Percentiles rank a stretch among this genome's conserved stretches.
Evolutionary conservation across 1,140 invertebrate genomes (phyloP).

Genomic region (Kradibia gibbosae): DNA sequence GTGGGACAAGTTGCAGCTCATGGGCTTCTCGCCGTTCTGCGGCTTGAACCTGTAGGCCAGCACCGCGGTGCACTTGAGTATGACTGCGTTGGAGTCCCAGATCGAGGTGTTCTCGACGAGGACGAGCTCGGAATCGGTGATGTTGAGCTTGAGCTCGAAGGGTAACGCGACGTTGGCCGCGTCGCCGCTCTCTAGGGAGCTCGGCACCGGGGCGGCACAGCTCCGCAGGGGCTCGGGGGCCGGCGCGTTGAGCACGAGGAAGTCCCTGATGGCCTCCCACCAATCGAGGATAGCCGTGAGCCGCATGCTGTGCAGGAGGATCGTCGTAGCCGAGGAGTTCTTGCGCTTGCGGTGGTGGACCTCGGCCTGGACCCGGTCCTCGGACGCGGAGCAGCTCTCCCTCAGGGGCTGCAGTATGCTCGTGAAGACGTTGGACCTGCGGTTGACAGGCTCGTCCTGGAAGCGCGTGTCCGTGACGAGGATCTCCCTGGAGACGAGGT

Average conservation of each 20-base stretch:
- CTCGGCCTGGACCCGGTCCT: conserved; percentile 85
- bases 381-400: conserved; percentile 61
- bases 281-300: conserved; percentile 95
- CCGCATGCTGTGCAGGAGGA: conserved; percentile 95
- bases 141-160: conserved; percentile 93
- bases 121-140: conserved; percentile 95
- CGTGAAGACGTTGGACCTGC: conserved; percentile 88
- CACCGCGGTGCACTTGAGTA: conserved; percentile 92
- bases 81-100: conserved; percentile 93
- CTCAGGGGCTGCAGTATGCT: conserved; percentile 88
- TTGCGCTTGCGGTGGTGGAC: conserved; percentile 81
- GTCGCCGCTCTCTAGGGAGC: conserved; percentile 38
- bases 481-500: conserved; percentile 94
- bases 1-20: conserved; percentile 91
- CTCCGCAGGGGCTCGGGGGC: conserved; percentile 59
- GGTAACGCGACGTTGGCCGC: conserved; percentile 64
- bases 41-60: conserved; percentile 82
- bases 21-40: conserved; percentile 79
- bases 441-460: conserved; percentile 79
- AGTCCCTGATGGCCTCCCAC: conserved; percentile 89
- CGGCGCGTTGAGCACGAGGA: conserved; percentile 76
- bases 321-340: conserved; percentile 87
- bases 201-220: conserved; percentile 59
- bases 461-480: conserved; percentile 87
- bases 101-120: conserved; percentile 91